Base-by-base conservation (phyloP, 2,797 vertebrate genomes). In the Argya squamiceps region DNA sequence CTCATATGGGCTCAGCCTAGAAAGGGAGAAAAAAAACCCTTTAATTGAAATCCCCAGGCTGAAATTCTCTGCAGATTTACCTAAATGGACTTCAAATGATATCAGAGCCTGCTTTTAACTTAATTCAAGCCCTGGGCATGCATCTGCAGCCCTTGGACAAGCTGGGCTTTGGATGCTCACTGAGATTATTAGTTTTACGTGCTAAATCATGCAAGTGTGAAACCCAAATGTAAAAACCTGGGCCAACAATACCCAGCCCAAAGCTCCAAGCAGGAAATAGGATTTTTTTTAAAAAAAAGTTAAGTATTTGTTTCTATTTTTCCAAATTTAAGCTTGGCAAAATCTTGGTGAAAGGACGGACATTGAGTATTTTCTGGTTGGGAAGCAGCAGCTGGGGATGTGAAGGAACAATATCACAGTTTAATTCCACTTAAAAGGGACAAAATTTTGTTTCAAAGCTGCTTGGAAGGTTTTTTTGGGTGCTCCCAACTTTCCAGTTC, bases 21-120 rank as follows among this genome's bases (percentile, higher is more conserved):
- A 88, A 70, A 84, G 32, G 24, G 44, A 34, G 32, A 15, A 3
- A 12, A 60, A 50, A 67, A 84, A 76, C 30, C 91, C 73, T 77
- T 64, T 73, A 55, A 94, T 90, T 92, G 91, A 82, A 75, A 9
- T 73, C 67, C 70, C 75, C 52, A 77, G 81, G 92, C 93, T 94
- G 49, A 79, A 92, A 91, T 87, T 82, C 90, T 77, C 77, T 39
- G 67, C 88, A 43, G 83, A 93, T 93, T 93, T 83, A 85, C 50
- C 76, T 77, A 89, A 93, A 84, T 55, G 68, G 87, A 85, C 84
- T 94, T 85, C 84, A 83, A 53, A 89, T 77, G 70, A 67, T 13
- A 63, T n/a, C 50, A 62, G 62, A 60, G 34, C 17, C 30, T 36
- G 67, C 32, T 86, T 94, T 93, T 64, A 78, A 41, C 58, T 76